Evolutionary conservation across 2,888 invertebrate genomes (phyloP).

Genomic region (Orthosia gracilis): DNA sequence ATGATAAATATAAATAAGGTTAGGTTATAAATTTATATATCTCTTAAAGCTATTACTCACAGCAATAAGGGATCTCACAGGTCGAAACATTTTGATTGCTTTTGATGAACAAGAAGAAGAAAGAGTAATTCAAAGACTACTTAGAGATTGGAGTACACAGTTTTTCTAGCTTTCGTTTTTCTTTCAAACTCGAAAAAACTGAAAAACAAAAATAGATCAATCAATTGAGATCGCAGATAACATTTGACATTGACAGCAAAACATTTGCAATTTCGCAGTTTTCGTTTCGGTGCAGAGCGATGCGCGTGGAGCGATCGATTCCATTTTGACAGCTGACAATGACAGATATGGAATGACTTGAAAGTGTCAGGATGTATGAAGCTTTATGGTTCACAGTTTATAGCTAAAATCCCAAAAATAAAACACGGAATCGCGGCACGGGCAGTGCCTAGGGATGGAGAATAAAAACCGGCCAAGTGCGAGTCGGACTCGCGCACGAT

Average conservation of each 20-base stretch:
- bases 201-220: constrained; percentile 36
- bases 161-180: constrained; percentile 3
- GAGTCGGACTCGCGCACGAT: too few relatives aligned
- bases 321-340: too few relatives aligned
- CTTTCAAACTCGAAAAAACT: constrained; percentile 1
- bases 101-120: not conserved
- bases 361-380: not conserved
- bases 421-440: too few relatives aligned
- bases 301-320: too few relatives aligned
- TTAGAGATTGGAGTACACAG: not conserved
- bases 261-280: not conserved
- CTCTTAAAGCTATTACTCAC: constrained; percentile 45
- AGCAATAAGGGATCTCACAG: constrained; percentile 47
- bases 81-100: constrained; percentile 55
- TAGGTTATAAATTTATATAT: too few relatives aligned
- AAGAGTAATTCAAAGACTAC: not conserved
- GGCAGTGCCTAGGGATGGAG: too few relatives aligned
- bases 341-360: not conserved
- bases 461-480: too few relatives aligned
- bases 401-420: not conserved
- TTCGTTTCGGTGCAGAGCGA: too few relatives aligned
- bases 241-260: constrained; percentile 5
- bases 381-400: not conserved
- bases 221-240: not conserved
- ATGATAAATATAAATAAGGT: not conserved